Evolutionary conservation across 2,113 vertebrate genomes (phyloP).

Genomic region (Mungos mungo): DNA sequence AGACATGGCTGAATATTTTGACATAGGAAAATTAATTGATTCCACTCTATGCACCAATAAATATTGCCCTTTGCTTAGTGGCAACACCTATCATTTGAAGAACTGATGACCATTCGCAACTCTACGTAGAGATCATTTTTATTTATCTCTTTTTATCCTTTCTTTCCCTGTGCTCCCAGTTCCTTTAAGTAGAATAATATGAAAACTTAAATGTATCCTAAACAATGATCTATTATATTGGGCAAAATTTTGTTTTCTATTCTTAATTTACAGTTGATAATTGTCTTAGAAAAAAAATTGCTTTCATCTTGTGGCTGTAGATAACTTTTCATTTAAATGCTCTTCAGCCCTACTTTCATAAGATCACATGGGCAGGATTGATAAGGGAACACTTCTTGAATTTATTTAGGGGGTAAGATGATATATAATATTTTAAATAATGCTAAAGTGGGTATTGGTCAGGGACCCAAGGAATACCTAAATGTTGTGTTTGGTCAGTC

Average conservation of each 20-base stretch:
- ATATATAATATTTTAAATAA: neutral
- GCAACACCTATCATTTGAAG: neutral
- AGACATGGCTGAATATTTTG: neutral
- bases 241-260: neutral
- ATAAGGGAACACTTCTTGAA: neutral
- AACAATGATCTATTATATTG: constrained; percentile 20
- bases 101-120: neutral
- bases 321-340: neutral
- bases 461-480: neutral
- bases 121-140: neutral
- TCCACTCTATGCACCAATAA: neutral
- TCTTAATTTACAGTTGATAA: constrained; percentile 6
- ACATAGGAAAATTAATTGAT: neutral
- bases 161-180: neutral
- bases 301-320: neutral
- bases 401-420: neutral
- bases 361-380: neutral
- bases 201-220: neutral
- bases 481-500: neutral
- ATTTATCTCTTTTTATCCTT: neutral
- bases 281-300: neutral
- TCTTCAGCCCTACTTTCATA: neutral
- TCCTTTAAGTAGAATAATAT: neutral
- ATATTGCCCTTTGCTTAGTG: neutral
- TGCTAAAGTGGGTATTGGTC: neutral